Conservation (phyloP, 2,888 invertebrate genomes). For the Panopea generosa region DNA sequence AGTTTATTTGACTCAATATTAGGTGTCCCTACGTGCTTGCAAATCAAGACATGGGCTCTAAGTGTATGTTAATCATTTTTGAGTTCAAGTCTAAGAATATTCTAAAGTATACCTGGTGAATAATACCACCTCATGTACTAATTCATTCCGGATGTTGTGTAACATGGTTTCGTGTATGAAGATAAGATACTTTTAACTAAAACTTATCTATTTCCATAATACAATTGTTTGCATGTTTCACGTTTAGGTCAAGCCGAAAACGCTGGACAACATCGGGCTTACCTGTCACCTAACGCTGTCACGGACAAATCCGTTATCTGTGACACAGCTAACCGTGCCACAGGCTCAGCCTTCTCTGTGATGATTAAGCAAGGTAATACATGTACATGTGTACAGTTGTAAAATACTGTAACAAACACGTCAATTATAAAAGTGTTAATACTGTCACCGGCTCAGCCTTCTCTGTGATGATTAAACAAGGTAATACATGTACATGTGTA, state of each 20-base stretch:
- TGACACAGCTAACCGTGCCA: conserved; percentile 24
- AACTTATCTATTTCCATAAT: no score
- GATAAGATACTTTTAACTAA: no score
- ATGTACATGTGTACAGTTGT: neutral
- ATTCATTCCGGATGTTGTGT: no score
- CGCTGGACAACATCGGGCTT: conserved; percentile 35
- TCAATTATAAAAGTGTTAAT: conserved; percentile 24
- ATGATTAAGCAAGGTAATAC: conserved; percentile 52
- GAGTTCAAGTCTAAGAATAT: no score
- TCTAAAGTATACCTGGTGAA: no score
- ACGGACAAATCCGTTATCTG: conserved; percentile 21
- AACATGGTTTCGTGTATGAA: no score
- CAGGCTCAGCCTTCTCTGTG: conserved; percentile 36
- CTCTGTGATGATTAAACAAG: conserved; percentile 49
- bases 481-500: conserved; percentile 12
- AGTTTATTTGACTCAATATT: no score
- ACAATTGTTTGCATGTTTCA: no score
- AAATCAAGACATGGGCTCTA: no score
- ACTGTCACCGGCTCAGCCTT: conserved; percentile 39
- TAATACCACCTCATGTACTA: no score
- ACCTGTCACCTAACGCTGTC: neutral
- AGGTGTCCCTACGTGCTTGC: no score
- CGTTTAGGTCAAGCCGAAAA: conserved; percentile 25
- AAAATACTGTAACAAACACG: neutral
- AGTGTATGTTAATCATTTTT: no score